Evolutionary conservation across 2,888 invertebrate species (phyloP).

Genomic region (Ichneumon xanthorius): DNA sequence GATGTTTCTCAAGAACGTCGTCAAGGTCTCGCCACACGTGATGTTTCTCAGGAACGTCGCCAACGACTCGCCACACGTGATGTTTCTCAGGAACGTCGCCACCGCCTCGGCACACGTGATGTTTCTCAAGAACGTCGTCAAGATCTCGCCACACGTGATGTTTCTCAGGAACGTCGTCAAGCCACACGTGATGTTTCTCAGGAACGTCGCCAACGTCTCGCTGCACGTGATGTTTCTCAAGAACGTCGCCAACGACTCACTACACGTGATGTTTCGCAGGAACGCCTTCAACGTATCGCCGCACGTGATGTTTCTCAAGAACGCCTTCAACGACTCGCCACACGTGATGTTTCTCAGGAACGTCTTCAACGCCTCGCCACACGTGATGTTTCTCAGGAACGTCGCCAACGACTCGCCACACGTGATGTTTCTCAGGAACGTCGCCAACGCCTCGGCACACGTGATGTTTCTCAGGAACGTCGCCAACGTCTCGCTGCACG

Average conservation of each 20-base stretch:
- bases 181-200: too few species aligned
- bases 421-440: too few species aligned
- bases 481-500: constrained; percentile 1
- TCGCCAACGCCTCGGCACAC: not conserved
- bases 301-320: constrained; percentile 32
- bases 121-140: constrained; percentile 1
- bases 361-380: not conserved
- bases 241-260: constrained; percentile 10
- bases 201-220: not conserved
- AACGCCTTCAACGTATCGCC: not conserved
- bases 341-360: constrained; percentile 32
- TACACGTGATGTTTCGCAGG: not conserved
- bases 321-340: constrained; percentile 13
- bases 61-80: constrained; percentile 14
- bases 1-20: not conserved
- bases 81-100: constrained; percentile 14
- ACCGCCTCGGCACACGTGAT: not conserved
- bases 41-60: constrained; percentile 31
- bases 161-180: constrained; percentile 25
- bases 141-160: constrained; percentile 7
- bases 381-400: constrained; percentile 10
- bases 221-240: constrained; percentile 12
- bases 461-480: constrained; percentile 34
- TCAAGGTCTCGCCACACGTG: constrained; percentile 2
- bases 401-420: not conserved